Percentiles rank a stretch among this genome's conserved stretches.
Evolutionary conservation across 2,888 invertebrate species (phyloP).

Genomic region (Drosophila tanythrix): DNA sequence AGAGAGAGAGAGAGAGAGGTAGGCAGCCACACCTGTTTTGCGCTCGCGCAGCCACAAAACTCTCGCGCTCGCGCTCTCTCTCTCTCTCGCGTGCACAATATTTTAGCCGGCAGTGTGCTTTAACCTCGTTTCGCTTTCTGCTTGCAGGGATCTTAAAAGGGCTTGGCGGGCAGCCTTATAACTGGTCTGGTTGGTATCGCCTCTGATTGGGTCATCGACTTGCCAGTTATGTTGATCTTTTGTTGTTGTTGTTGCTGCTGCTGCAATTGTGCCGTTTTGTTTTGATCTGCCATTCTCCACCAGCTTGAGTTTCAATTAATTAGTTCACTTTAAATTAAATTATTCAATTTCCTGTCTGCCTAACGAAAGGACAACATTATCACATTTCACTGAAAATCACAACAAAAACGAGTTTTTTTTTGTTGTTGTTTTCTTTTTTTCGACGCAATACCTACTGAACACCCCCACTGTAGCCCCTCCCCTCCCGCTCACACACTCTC

Average conservation of each 20-base stretch:
- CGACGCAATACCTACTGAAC: slow-evolving; percentile 24
- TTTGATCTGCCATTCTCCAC: slow-evolving; percentile 54
- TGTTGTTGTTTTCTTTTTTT: not conserved
- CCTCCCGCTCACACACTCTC: not conserved
- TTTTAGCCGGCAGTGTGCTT: slow-evolving; percentile 59
- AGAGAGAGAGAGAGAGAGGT: slow-evolving; percentile 3
- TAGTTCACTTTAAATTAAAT: slow-evolving; percentile 35
- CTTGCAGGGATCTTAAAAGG: slow-evolving; percentile 39
- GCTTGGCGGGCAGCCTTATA: slow-evolving; percentile 68
- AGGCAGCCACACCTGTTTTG: slow-evolving; percentile 73
- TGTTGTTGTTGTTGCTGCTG: slow-evolving; percentile 6
- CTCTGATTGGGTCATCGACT: slow-evolving; percentile 73
- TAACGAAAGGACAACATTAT: not conserved
- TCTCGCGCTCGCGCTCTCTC: slow-evolving; percentile 2
- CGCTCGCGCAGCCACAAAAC: slow-evolving; percentile 56
- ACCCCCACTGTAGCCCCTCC: slow-evolving; percentile 12
- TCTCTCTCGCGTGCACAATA: slow-evolving; percentile 17
- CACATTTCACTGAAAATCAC: slow-evolving; percentile 56
- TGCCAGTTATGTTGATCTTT: slow-evolving; percentile 37
- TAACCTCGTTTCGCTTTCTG: slow-evolving; percentile 73
- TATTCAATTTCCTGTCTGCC: slow-evolving; percentile 39
- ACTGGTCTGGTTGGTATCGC: slow-evolving; percentile 65
- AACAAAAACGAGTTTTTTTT: slow-evolving; percentile 64
- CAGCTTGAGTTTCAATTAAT: not conserved
- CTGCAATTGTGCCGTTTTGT: slow-evolving; percentile 40